A percentile compares a stretch with the other conserved stretches of the same genome.
Evolutionary conservation across 2,888 invertebrate species (phyloP).

Genomic region (Catocala sponsa): DNA sequence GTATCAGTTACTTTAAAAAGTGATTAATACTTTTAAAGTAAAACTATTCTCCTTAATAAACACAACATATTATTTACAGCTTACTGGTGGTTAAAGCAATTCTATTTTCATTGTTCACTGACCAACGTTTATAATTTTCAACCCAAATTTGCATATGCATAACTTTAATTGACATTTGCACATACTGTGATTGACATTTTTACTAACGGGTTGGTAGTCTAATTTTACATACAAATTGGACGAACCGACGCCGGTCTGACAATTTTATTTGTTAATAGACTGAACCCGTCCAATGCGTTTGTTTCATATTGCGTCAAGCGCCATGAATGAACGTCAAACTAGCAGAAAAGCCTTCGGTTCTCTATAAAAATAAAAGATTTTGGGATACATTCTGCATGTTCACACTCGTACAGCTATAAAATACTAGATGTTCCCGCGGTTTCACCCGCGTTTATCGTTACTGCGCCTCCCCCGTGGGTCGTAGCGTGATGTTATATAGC

Average conservation of each 20-base stretch:
- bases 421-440: too few species aligned
- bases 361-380: too few species aligned
- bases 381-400: too few species aligned
- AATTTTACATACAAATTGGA: constrained; percentile 28
- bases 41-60: too few species aligned
- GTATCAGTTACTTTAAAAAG: too few species aligned
- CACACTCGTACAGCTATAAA: too few species aligned
- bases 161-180: constrained; percentile 15
- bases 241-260: constrained; percentile 12
- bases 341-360: not conserved
- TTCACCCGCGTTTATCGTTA: too few species aligned
- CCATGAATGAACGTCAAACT: constrained; percentile 16
- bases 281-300: constrained; percentile 18
- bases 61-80: not conserved
- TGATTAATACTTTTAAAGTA: too few species aligned
- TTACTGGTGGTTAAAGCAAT: not conserved
- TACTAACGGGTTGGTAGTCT: constrained; percentile 14
- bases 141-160: constrained; percentile 5
- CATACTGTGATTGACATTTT: constrained; percentile 18
- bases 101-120: not conserved
- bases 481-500: too few species aligned
- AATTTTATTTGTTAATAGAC: constrained; percentile 22
- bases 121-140: constrained; percentile 5
- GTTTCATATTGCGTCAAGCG: constrained; percentile 14
- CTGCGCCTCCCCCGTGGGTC: too few species aligned